A percentile compares a stretch with the other conserved stretches of the same genome.
phyloP scores from a whole-genome alignment of 2,113 vertebrate species.

The Periophthalmus modestus region DNA sequence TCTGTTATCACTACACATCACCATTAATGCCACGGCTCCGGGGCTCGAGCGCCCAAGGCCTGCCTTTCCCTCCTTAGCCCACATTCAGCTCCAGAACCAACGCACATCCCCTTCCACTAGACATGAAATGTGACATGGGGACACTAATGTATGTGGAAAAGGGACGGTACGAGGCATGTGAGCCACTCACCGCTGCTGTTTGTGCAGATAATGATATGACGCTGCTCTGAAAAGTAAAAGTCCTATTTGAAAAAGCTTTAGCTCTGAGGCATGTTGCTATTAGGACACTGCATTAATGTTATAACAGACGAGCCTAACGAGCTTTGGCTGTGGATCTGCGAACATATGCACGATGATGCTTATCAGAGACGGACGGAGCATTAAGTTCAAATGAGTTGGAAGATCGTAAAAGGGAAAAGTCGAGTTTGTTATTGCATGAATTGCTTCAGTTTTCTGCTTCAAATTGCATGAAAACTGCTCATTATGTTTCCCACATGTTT shows the following conservation, averaged over 20 bases:
- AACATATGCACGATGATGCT: constrained; percentile 65
- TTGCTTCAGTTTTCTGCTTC: constrained; percentile 71
- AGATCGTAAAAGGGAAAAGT: constrained; percentile 60
- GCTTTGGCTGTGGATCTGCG: constrained; percentile 46
- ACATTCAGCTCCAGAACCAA: constrained; percentile 69
- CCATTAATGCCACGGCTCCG: constrained; percentile 84
- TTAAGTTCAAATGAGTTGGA: constrained; percentile 79
- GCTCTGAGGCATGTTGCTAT: constrained; percentile 73
- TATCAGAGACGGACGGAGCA: constrained; percentile 74
- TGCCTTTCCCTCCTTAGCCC: constrained; percentile 66
- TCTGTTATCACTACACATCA: constrained; percentile 96
- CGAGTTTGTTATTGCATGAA: constrained; percentile 61
- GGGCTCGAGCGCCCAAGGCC: constrained; percentile 84
- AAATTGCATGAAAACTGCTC: constrained; percentile 66
- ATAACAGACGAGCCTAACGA: constrained; percentile 74
- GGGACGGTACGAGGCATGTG: constrained; percentile 66
- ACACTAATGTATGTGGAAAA: constrained; percentile 78
- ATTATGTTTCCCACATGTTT: constrained; percentile 73
- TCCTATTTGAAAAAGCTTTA: constrained; percentile 62
- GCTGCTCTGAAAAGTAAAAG: constrained; percentile 61
- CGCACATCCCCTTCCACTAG: constrained; percentile 69
- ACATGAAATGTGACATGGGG: constrained; percentile 78
- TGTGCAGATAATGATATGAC: constrained; percentile 72
- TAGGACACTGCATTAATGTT: constrained; percentile 65
- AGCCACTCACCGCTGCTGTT: constrained; percentile 59